phyloP scores from a whole-genome alignment of 23 tunicate genomes.

The Halocynthia aurantium region DNA sequence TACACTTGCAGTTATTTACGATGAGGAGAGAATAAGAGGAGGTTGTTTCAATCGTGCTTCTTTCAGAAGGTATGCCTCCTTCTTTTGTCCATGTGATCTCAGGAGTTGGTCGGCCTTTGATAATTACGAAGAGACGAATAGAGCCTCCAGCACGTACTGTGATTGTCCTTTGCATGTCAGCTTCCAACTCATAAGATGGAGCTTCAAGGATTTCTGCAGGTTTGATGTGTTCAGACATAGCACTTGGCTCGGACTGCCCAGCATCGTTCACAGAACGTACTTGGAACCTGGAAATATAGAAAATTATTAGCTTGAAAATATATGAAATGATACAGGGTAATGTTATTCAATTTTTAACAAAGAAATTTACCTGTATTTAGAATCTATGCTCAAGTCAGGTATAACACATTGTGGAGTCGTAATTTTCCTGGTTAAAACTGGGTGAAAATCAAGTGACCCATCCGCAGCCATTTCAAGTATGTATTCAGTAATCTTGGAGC shows the following conservation, averaged over 20 bases:
- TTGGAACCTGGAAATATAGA: slow-evolving; percentile 37
- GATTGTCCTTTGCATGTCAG: slow-evolving; percentile 14
- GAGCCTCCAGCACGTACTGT: slow-evolving; percentile 37
- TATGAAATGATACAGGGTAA: neutral
- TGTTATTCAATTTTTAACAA: no score
- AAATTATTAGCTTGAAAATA: neutral
- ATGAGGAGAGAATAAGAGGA: slow-evolving; percentile 52
- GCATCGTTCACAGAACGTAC: slow-evolving; percentile 65
- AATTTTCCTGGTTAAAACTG: slow-evolving; percentile 43
- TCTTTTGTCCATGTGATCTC: slow-evolving; percentile 84
- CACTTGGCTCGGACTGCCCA: slow-evolving; percentile 82
- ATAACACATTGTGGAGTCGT: slow-evolving; percentile 30
- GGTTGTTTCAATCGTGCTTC: slow-evolving; percentile 66
- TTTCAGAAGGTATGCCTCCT: slow-evolving; percentile 70
- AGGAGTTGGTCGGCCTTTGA: slow-evolving; percentile 76
- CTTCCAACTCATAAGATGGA: slow-evolving; percentile 23
- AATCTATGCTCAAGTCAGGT: slow-evolving; percentile 34
- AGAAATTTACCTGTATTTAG: slow-evolving; percentile 58
- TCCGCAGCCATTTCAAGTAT: slow-evolving; percentile 69
- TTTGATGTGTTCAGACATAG: slow-evolving; percentile 25
- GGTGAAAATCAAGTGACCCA: slow-evolving; percentile 57
- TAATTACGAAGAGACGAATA: slow-evolving; percentile 28
- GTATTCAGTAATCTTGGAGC: slow-evolving; percentile 64
- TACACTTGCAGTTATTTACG: slow-evolving; percentile 13
- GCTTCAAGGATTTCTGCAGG: slow-evolving; percentile 40